Base-by-base conservation (phyloP, 2,113 vertebrate genomes). In the Aythya baeri region DNA sequence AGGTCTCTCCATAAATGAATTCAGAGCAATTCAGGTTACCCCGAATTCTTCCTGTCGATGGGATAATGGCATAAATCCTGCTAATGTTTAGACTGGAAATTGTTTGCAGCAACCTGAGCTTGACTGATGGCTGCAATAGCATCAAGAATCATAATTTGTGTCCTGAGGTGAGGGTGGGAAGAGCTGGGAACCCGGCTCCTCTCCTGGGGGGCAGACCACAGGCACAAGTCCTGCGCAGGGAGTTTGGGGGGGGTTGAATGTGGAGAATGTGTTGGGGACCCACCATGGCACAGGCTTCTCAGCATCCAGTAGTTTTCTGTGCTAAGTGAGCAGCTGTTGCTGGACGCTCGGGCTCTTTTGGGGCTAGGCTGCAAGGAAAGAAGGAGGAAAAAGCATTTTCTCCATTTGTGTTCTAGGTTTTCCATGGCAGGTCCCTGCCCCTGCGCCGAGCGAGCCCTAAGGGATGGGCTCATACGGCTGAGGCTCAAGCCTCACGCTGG, bases 21-120 rank as follows among this genome's bases (percentile, higher is more conserved):
- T 85, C 77, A 89, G 88, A 94, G 87, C 91, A 94, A 91, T 89
- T 89, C 94, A 71, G 87, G 92, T 96, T 94, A 86, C 44, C 86
- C 90, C 67, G 57, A 86, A 89, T 92, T 87, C 92, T 94, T 93
- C 88, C 81, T 85, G 86, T 63, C 4, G 34, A 94, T 96, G 92
- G 96, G 96, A 96, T 93, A 97, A 96, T 88, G 78, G 91, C 91
- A 96, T 96, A 93, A 96, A 97, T 95, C 95, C 94, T 94, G 46
- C 74, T 77, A 63, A 70, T 92, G 86, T 97, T 96, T 97, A 92
- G 92, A 94, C 86, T 97, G 88, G 92, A 70, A 86, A 96, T 96
- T 90, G 86, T 88, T 94, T 93, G 95, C 61, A 54, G 93, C 88
- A 96, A 96, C 83, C 91, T 70, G 94, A 96, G 81, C 93, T 83